These are phyloP conservation scores for Tetragonula clypearis DNA, from an alignment of 1,140 invertebrate genomes.

Conservation along the genomic window DNA sequence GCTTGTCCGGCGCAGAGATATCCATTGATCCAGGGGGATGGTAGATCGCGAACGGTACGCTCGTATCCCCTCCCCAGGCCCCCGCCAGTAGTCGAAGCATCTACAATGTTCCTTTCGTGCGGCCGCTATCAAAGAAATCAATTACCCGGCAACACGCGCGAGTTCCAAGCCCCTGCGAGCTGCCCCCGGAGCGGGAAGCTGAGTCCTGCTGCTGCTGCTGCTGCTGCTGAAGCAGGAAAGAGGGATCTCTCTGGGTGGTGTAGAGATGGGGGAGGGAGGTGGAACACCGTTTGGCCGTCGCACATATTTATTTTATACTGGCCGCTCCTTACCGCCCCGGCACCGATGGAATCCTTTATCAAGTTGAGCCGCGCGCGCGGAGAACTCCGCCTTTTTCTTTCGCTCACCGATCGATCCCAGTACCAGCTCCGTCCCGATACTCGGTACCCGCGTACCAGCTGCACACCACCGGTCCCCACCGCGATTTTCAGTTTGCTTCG, in stretches of 20 bases:
- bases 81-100: slow-evolving; percentile 55
- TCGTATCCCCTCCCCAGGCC: slow-evolving; percentile 44
- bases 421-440: neutral
- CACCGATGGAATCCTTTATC: slow-evolving; percentile 69
- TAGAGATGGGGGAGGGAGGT: neutral
- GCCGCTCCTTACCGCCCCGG: slow-evolving; percentile 58
- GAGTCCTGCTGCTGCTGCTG: neutral
- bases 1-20: slow-evolving; percentile 74
- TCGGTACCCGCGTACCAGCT: neutral
- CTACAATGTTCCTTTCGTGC: slow-evolving; percentile 70
- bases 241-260: neutral
- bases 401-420: slow-evolving; percentile 39
- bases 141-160: slow-evolving; percentile 73
- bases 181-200: slow-evolving; percentile 13
- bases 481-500: neutral
- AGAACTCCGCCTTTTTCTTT: slow-evolving; percentile 63
- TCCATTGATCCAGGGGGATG: slow-evolving; percentile 77
- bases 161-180: slow-evolving; percentile 43
- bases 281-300: slow-evolving; percentile 42
- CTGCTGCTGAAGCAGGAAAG: neutral
- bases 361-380: slow-evolving; percentile 45
- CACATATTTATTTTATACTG: slow-evolving; percentile 75
- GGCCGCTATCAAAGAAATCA: slow-evolving; percentile 77
- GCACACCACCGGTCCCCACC: neutral
- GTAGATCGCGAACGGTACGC: slow-evolving; percentile 64